These are phyloP conservation scores for Galeopsomyia nigrocyanea DNA, from an alignment of 2,888 invertebrate species.

Conservation along the genomic window DNA sequence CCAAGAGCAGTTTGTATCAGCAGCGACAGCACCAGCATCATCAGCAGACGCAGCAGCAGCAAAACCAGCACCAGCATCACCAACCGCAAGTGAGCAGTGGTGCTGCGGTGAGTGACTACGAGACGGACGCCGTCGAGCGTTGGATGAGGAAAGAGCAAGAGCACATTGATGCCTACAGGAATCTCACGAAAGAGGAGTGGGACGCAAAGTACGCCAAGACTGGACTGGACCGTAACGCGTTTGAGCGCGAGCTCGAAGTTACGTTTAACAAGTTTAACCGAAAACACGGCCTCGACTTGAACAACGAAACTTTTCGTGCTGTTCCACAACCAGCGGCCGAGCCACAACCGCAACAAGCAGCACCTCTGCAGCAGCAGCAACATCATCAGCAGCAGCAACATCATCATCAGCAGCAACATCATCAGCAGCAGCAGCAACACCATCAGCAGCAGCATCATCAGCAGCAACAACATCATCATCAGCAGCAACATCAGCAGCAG, in stretches of 20 bases:
- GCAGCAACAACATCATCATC: too few species aligned
- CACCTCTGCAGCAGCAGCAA: too few species aligned
- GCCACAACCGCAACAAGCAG: neutral
- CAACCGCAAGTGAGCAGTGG: too few species aligned
- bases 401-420: too few species aligned
- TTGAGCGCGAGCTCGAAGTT: conserved; percentile 46
- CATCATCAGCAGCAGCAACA: too few species aligned
- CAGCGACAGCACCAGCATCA: neutral
- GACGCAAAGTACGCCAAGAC: conserved; percentile 60
- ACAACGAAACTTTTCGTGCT: conserved; percentile 37
- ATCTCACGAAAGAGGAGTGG: conserved; percentile 66
- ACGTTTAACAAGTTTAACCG: conserved; percentile 39
- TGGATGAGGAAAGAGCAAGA: conserved; percentile 59
- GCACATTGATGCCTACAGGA: conserved; percentile 60
- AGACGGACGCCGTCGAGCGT: conserved; percentile 49
- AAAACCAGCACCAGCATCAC: neutral
- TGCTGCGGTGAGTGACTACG: conserved; percentile 21
- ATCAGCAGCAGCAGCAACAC: too few species aligned
- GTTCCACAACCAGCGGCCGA: conserved; percentile 38
- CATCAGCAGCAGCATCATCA: too few species aligned
- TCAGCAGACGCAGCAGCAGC: neutral
- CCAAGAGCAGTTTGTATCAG: conserved; percentile 10
- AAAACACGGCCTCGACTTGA: conserved; percentile 11
- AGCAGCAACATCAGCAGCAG: too few species aligned
- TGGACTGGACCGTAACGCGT: conserved; percentile 37